A percentile compares a stretch with the other conserved stretches of the same genome.
phyloP scores from a whole-genome alignment of 1,140 invertebrate species.

The Drosophila willistoni region DNA sequence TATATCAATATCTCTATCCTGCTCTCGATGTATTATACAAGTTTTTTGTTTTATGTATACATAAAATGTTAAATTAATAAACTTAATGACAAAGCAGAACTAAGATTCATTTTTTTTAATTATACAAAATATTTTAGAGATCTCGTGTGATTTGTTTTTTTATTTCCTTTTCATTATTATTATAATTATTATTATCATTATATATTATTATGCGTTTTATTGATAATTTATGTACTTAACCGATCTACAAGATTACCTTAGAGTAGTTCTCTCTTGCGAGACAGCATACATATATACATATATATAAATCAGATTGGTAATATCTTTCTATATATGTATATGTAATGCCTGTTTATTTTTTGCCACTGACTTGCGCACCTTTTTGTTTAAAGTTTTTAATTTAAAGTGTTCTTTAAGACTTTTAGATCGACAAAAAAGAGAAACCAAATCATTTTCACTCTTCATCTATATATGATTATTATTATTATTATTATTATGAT shows the following conservation, averaged over 20 bases:
- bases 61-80: slow-evolving; percentile 56
- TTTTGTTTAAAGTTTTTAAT: background rate
- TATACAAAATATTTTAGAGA: slow-evolving; percentile 44
- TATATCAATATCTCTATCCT: background rate
- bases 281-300: slow-evolving; percentile 12
- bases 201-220: slow-evolving; percentile 48
- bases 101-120: slow-evolving; percentile 39
- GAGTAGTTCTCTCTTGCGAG: slow-evolving; percentile 37
- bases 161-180: slow-evolving; percentile 46
- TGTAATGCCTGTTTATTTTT: slow-evolving; percentile 11
- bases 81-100: slow-evolving; percentile 50
- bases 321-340: background rate
- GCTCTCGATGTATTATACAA: slow-evolving; percentile 45
- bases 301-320: background rate
- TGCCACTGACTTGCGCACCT: slow-evolving; percentile 59
- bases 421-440: slow-evolving; percentile 29
- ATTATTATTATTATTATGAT: slow-evolving; percentile 32
- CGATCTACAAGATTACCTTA: slow-evolving; percentile 36
- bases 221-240: slow-evolving; percentile 47
- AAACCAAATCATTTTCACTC: slow-evolving; percentile 13
- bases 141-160: slow-evolving; percentile 55
- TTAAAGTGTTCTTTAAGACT: slow-evolving; percentile 13
- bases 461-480: slow-evolving; percentile 9
- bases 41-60: slow-evolving; percentile 45
- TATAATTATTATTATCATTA: slow-evolving; percentile 39